Conservation (phyloP, 2,797 vertebrate species). For the Myripristis murdjan region DNA sequence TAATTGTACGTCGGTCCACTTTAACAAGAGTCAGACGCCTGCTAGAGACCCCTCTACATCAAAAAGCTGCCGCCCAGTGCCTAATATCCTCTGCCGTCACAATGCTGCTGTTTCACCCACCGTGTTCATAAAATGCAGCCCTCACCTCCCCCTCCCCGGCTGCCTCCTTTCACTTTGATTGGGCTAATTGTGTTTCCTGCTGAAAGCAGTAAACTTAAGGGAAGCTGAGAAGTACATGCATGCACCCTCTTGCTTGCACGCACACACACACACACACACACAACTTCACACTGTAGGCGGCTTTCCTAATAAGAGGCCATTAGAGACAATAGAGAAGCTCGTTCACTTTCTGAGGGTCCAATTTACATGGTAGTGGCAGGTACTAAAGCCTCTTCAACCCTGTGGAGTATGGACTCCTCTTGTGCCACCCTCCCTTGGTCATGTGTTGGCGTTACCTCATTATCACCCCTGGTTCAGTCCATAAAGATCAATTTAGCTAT, state of each 20-base stretch:
- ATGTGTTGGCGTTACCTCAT: slow-evolving; percentile 48
- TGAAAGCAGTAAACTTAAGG: slow-evolving; percentile 81
- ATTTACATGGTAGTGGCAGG: slow-evolving; percentile 78
- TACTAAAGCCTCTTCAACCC: slow-evolving; percentile 70
- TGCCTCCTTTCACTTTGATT: slow-evolving; percentile 82
- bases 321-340: slow-evolving; percentile 78
- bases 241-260: slow-evolving; percentile 58
- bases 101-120: slow-evolving; percentile 81
- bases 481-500: slow-evolving; percentile 17
- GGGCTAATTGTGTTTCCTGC: slow-evolving; percentile 86
- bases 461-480: too few relatives aligned
- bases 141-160: slow-evolving; percentile 24
- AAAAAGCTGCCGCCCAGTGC: slow-evolving; percentile 79
- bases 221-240: slow-evolving; percentile 73
- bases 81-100: slow-evolving; percentile 81
- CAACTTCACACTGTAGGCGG: slow-evolving; percentile 74
- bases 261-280: slow-evolving; percentile 63
- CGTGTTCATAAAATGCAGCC: slow-evolving; percentile 78
- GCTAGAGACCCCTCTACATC: slow-evolving; percentile 72
- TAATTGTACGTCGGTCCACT: slow-evolving; percentile 73
- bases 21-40: slow-evolving; percentile 83
- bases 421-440: slow-evolving; percentile 47
- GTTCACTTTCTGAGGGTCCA: slow-evolving; percentile 78
- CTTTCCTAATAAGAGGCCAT: slow-evolving; percentile 79
- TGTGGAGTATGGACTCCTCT: slow-evolving; percentile 55